These are phyloP conservation scores for Thera britannica DNA, from an alignment of 2,888 invertebrate species.

Conservation along the genomic window DNA sequence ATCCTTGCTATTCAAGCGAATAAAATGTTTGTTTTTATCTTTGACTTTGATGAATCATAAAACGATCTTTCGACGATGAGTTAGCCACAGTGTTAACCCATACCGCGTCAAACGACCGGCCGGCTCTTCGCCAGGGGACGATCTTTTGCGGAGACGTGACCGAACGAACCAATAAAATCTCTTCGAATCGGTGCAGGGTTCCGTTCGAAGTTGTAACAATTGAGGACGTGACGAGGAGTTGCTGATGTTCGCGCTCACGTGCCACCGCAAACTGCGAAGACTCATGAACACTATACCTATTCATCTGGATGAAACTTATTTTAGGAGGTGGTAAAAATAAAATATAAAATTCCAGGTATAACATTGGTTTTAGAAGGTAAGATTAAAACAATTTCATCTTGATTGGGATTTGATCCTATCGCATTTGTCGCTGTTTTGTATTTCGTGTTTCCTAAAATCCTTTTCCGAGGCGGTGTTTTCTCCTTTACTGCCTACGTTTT, in stretches of 20 bases:
- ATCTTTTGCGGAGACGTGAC: conserved; percentile 75
- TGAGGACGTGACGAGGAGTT: conserved; percentile 63
- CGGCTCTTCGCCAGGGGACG: conserved; percentile 65
- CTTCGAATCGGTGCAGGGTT: conserved; percentile 56
- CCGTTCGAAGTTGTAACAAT: conserved; percentile 67
- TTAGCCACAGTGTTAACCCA: conserved; percentile 66
- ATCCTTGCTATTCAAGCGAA: too few relatives aligned
- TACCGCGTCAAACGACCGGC: conserved; percentile 61
- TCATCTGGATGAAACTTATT: conserved; percentile 24
- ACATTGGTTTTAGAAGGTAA: not conserved
- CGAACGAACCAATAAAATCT: conserved; percentile 75
- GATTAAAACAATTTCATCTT: conserved; percentile 12
- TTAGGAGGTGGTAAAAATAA: not conserved
- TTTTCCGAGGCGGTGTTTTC: conserved; percentile 8
- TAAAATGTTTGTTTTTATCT: too few relatives aligned
- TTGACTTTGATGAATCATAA: conserved; percentile 59
- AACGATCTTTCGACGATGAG: conserved; percentile 71
- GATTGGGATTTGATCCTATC: not conserved
- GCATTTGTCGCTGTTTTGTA: not conserved
- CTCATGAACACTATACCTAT: conserved; percentile 29
- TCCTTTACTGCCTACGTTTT: conserved; percentile 30
- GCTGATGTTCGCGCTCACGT: conserved; percentile 43
- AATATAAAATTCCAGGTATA: not conserved
- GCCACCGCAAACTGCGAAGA: conserved; percentile 43
- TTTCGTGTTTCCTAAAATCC: not conserved